Conservation (phyloP, 2,113 vertebrate genomes). For the Halcyon senegalensis region DNA sequence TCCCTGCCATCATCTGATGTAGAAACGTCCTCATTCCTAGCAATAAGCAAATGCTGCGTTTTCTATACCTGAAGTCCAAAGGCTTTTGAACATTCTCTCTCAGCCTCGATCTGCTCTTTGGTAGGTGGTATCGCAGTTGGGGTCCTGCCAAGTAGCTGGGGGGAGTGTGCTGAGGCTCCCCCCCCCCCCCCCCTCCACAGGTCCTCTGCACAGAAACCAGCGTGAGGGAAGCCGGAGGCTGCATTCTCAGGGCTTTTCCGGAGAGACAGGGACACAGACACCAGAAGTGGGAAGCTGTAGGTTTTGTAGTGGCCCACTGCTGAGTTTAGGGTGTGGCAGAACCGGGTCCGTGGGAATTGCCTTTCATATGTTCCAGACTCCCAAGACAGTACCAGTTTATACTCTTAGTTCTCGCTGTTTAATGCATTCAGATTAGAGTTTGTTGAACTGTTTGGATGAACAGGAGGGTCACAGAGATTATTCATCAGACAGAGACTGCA, state of each 20-base stretch:
- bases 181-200: accelerated
- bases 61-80: background rate
- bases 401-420: background rate
- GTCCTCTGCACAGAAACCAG: background rate
- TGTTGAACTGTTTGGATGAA: background rate
- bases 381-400: accelerated
- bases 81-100: background rate
- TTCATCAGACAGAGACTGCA: background rate
- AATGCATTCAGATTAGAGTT: accelerated
- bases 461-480: background rate
- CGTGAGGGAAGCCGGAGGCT: background rate
- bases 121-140: background rate
- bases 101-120: background rate
- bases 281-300: background rate
- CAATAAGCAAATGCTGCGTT: accelerated
- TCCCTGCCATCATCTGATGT: background rate
- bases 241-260: accelerated
- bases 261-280: accelerated
- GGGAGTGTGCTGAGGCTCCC: background rate
- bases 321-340: background rate
- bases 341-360: background rate
- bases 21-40: background rate
- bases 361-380: background rate
- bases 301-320: background rate
- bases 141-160: background rate